A percentile compares a stretch with the other conserved stretches of the same genome.
phyloP scores from a whole-genome alignment of 2,113 vertebrate genomes.

The Zosterops hypoxanthus region DNA sequence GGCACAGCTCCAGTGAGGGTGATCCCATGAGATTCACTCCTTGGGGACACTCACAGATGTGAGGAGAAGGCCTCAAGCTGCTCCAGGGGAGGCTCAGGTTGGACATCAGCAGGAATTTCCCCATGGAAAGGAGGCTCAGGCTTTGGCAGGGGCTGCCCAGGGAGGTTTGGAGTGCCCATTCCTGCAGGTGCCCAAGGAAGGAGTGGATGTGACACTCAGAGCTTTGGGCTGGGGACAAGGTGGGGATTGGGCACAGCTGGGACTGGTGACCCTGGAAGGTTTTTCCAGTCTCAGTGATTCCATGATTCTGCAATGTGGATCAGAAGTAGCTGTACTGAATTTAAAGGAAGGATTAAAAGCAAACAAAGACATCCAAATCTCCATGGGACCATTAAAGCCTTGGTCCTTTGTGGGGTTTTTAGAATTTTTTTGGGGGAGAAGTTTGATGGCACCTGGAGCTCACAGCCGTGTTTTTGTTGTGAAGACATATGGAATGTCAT shows the following conservation, averaged over 20 bases:
- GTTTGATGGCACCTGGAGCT: background rate
- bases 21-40: background rate
- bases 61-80: background rate
- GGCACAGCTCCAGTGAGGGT: background rate
- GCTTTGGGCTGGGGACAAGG: background rate
- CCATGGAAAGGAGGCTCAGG: background rate
- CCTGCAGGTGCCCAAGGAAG: background rate
- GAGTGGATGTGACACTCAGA: fast-evolving
- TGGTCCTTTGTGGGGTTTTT: background rate
- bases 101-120: background rate
- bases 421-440: too few relatives aligned
- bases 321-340: background rate
- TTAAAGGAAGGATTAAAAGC: background rate
- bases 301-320: fast-evolving
- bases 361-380: background rate
- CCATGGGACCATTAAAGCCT: background rate
- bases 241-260: fast-evolving
- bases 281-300: background rate
- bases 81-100: fast-evolving
- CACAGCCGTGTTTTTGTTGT: background rate
- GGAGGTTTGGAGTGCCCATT: background rate
- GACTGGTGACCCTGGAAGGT: background rate
- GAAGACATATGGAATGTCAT: background rate
- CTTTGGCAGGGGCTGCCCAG: background rate
- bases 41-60: background rate